phyloP scores from a whole-genome alignment of 2,797 vertebrate genomes.

The Sitta carolinensis region DNA sequence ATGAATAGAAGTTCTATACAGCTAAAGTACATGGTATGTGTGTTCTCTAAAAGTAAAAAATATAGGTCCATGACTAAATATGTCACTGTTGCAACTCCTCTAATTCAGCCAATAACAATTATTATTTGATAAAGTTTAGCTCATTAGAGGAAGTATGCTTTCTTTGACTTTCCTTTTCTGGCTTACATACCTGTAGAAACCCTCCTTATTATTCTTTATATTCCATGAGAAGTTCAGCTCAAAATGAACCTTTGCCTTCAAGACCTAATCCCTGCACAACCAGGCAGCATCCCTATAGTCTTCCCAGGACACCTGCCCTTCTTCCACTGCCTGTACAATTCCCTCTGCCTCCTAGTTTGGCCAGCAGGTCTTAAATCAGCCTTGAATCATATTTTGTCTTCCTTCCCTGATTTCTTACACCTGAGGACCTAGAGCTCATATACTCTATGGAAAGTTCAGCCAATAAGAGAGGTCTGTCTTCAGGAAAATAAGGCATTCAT shows the following conservation, averaged over 20 bases:
- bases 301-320: not conserved
- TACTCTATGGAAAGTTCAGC: not conserved
- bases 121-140: not conserved
- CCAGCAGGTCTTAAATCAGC: not conserved
- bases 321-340: not conserved
- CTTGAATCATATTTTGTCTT: not conserved
- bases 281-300: accelerated
- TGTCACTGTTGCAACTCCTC: not conserved
- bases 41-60: not conserved
- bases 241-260: not conserved
- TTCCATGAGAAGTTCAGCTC: not conserved
- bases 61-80: not conserved
- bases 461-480: not conserved
- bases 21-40: accelerated
- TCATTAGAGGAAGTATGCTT: not conserved
- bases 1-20: not conserved
- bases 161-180: not conserved
- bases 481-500: not conserved
- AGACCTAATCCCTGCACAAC: not conserved
- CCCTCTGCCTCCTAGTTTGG: not conserved
- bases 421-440: not conserved
- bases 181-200: not conserved
- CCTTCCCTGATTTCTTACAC: not conserved
- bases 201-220: not conserved
- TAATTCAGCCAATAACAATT: not conserved